Evolutionary conservation across 2,888 invertebrate genomes (phyloP).

Genomic region (Euzetes globulus): DNA sequence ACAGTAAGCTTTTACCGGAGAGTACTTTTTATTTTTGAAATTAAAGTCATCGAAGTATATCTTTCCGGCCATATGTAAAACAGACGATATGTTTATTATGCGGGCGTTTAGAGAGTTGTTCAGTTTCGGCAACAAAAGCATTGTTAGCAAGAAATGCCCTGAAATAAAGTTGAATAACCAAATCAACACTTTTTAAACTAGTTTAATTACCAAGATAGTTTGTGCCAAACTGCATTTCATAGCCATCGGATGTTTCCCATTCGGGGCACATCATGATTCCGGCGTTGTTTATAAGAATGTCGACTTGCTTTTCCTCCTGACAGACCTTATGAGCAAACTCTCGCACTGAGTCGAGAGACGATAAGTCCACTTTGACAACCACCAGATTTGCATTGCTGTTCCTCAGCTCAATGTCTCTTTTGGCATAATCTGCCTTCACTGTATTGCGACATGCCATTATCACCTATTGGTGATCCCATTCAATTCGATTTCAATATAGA

Average conservation of each 20-base stretch:
- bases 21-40: slow-evolving; percentile 41
- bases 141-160: slow-evolving; percentile 41
- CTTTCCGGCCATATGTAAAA: slow-evolving; percentile 45
- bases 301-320: slow-evolving; percentile 34
- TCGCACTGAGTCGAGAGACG: slow-evolving; percentile 61
- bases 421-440: slow-evolving; percentile 43
- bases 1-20: slow-evolving; percentile 44
- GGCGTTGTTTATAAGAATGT: slow-evolving; percentile 41
- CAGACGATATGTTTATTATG: slow-evolving; percentile 46
- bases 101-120: slow-evolving; percentile 38
- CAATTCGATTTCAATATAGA: no score
- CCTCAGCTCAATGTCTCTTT: slow-evolving; percentile 38
- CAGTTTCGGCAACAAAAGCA: slow-evolving; percentile 38
- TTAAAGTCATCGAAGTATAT: slow-evolving; percentile 45
- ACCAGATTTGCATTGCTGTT: slow-evolving; percentile 38
- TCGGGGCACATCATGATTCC: slow-evolving; percentile 34
- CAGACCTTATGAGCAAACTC: slow-evolving; percentile 55
- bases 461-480: no score
- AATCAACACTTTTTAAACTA: not conserved
- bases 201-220: slow-evolving; percentile 38
- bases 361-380: slow-evolving; percentile 54
- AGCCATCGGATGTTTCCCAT: slow-evolving; percentile 38
- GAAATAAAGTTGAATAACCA: not conserved
- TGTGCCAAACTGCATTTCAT: slow-evolving; percentile 41
- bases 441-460: slow-evolving; percentile 45